A percentile compares a stretch with the other conserved stretches of the same genome.
Conservation (phyloP, 1,140 invertebrate genomes). For the Papilio polytes region DNA sequence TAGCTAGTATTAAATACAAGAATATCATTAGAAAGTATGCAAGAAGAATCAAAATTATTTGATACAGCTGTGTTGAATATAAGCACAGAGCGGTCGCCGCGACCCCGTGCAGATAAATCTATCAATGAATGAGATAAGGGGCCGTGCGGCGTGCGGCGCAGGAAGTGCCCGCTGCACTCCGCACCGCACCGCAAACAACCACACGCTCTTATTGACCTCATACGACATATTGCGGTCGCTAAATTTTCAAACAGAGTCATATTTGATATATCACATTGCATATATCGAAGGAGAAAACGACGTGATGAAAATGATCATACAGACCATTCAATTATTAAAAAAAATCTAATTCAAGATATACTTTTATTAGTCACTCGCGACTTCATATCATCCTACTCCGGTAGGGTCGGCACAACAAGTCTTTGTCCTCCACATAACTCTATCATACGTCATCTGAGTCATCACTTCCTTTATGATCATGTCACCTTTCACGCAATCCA, state of each 20-base stretch:
- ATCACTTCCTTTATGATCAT: too few species aligned
- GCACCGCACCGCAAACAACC: conserved; percentile 3
- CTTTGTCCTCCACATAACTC: too few species aligned
- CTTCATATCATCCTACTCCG: too few species aligned
- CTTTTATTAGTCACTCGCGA: neutral
- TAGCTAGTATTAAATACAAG: neutral
- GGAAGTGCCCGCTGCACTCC: conserved; percentile 73
- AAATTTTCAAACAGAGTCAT: neutral
- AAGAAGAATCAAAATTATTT: neutral
- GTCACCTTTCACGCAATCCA: too few species aligned
- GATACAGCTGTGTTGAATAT: neutral
- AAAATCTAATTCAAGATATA: neutral
- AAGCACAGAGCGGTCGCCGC: conserved; percentile 55
- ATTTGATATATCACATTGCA: neutral
- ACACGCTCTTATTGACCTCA: neutral
- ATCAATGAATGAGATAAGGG: conserved; percentile 79
- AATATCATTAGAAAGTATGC: neutral
- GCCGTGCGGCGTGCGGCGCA: conserved; percentile 63
- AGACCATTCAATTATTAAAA: neutral
- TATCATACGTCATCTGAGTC: too few species aligned
- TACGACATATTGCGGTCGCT: neutral
- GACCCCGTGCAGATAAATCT: conserved; percentile 79
- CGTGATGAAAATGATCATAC: neutral
- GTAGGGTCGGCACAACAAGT: too few species aligned
- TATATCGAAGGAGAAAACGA: neutral